Evolutionary conservation across 2,888 invertebrate genomes (phyloP).

Genomic region (Pandemis cinnamomeana): DNA sequence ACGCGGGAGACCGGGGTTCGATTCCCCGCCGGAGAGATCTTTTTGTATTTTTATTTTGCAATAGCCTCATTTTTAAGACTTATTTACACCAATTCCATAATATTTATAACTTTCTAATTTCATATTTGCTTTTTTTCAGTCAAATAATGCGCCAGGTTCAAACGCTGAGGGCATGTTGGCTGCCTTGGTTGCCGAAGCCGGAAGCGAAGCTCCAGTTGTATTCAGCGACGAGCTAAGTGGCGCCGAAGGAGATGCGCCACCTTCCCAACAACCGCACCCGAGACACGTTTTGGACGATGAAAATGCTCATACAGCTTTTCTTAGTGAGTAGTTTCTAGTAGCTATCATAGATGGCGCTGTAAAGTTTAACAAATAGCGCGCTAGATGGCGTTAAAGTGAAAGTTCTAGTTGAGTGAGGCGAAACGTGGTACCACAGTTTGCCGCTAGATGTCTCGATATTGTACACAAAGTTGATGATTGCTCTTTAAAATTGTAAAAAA

Average conservation of each 20-base stretch:
- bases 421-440: background rate
- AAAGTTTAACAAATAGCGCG: background rate
- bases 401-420: background rate
- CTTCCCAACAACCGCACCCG: slow-evolving; percentile 88
- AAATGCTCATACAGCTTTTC: slow-evolving; percentile 96
- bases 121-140: slow-evolving; percentile 12
- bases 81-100: background rate
- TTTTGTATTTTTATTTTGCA: slow-evolving; percentile 39
- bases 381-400: slow-evolving; percentile 16
- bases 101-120: background rate
- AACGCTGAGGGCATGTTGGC: slow-evolving; percentile 92
- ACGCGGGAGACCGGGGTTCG: slow-evolving; percentile 60
- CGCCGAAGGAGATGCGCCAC: slow-evolving; percentile 59
- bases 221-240: slow-evolving; percentile 96
- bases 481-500: no score
- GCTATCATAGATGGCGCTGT: slow-evolving; percentile 25
- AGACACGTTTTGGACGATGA: slow-evolving; percentile 94
- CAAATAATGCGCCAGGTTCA: slow-evolving; percentile 82
- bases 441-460: background rate
- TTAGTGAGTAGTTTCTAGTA: slow-evolving; percentile 86
- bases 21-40: slow-evolving; percentile 59
- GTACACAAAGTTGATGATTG: no score
- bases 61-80: background rate
- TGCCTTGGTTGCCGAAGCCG: slow-evolving; percentile 96
- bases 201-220: slow-evolving; percentile 96